A percentile compares a stretch with the other conserved stretches of the same genome.
Conservation (phyloP, 1,140 invertebrate species). For the Panulirus ornatus region DNA sequence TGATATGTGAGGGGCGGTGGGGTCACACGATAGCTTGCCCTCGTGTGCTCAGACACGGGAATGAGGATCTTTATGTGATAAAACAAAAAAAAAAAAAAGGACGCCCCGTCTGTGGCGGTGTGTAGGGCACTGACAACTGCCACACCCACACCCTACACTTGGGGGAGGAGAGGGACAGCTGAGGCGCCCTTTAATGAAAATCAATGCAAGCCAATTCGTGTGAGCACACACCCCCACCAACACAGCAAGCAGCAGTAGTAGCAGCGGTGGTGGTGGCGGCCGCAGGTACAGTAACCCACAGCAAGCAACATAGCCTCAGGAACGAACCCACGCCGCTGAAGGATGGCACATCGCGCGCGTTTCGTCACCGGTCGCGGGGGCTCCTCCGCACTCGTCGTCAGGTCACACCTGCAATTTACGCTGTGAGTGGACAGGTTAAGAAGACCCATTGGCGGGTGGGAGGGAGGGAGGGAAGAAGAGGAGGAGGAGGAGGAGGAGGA, state of each 20-base stretch:
- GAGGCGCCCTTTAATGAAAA: no score
- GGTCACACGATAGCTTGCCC: no score
- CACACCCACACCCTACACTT: no score
- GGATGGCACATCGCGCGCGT: conserved; percentile 23
- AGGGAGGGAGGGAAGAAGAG: background rate
- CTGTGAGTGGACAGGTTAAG: conserved; percentile 24
- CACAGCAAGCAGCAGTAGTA: conserved; percentile 17
- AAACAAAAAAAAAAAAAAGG: no score
- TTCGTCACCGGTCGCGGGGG: conserved; percentile 12
- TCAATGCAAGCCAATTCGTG: no score
- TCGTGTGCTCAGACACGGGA: no score
- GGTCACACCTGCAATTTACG: conserved; percentile 29
- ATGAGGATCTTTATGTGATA: no score
- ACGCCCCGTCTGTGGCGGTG: no score
- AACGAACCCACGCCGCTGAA: conserved; percentile 31
- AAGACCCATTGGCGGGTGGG: conserved; percentile 1
- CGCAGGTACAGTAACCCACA: conserved; percentile 11
- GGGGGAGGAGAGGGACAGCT: no score
- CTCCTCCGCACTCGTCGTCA: conserved; percentile 23
- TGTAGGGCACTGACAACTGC: no score
- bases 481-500: background rate
- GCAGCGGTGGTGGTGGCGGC: conserved; percentile 4
- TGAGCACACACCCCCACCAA: no score
- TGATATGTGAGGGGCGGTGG: no score
- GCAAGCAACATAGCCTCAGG: conserved; percentile 29